Evolutionary conservation across 2,888 invertebrate genomes (phyloP).

Genomic region (Catocala nupta): DNA sequence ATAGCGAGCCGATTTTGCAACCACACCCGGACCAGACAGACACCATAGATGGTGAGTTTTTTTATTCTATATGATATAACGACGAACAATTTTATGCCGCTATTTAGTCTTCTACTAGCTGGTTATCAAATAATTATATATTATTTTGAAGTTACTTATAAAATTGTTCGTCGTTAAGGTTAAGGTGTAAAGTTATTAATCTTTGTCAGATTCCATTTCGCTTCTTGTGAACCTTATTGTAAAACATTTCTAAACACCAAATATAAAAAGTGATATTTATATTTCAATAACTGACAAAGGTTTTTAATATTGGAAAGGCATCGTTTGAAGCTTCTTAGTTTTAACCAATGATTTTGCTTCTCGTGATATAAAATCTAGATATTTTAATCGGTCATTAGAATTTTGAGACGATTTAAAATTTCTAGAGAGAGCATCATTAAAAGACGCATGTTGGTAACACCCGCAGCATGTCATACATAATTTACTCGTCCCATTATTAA

Average conservation of each 20-base stretch:
- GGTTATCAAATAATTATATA: no score
- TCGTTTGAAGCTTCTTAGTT: slow-evolving; percentile 37
- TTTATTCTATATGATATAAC: slow-evolving; percentile 10
- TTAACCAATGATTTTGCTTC: slow-evolving; percentile 33
- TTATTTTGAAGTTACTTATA: background rate
- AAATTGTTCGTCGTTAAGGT: slow-evolving; percentile 16
- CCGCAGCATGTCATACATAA: slow-evolving; percentile 66
- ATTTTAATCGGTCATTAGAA: slow-evolving; percentile 6
- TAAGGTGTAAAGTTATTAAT: slow-evolving; percentile 36
- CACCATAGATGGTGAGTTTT: slow-evolving; percentile 91
- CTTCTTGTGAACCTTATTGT: background rate
- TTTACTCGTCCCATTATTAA: slow-evolving; percentile 68
- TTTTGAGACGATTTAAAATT: slow-evolving; percentile 41
- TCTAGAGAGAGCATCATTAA: slow-evolving; percentile 42
- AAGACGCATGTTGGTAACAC: slow-evolving; percentile 61
- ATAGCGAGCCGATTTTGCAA: slow-evolving; percentile 87
- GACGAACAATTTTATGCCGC: slow-evolving; percentile 23
- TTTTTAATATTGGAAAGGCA: slow-evolving; percentile 13
- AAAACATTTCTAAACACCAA: background rate
- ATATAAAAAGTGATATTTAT: background rate
- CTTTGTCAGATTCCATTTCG: slow-evolving; percentile 47
- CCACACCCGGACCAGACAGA: slow-evolving; percentile 91
- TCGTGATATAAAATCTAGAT: slow-evolving; percentile 10
- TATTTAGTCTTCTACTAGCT: background rate
- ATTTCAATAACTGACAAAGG: slow-evolving; percentile 38